Base-by-base conservation (phyloP, 2,888 invertebrate genomes). In the Platypus cylindrus region DNA sequence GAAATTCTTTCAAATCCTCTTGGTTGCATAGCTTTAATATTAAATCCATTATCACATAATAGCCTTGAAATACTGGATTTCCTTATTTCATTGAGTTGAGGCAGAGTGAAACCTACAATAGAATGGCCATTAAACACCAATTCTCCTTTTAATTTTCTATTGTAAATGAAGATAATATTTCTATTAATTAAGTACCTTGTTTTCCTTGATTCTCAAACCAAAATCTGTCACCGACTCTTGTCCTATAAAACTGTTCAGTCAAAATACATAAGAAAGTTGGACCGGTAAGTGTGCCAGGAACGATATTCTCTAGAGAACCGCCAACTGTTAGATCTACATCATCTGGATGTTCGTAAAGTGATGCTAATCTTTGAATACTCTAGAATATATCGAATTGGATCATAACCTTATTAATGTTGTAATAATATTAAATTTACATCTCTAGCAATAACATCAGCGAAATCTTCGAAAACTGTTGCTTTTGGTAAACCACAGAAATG, bases 281-380 rank as follows among this genome's bases (percentile, higher is more conserved):
- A 0, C 93, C 91, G 0, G 81, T 71, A 29, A 82, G 66, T 0
- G 87, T 75, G 1, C 81, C 86, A 0, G 74, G 72, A 1, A 86
- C 78, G 37, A 78, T 77, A 1, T 62, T 61, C 60, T 93, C 93
- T 32, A 89, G 56, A 0, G 86, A 75, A 1, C 81, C 90, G 1
- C 80, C 93, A 5, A 89, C 82, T 9, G 83, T 84, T 36, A 91
- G 58, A 48, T 93, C 91, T 2, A 93, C 80, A 57, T 91, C 90
- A 34, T 83, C 77, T 0, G 77, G 76, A 28, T 68, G 68, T 39
- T 72, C 74, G 60, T 85, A 86, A 1, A 83, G 53, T 0, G 62
- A 52, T 39, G 71, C 60, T 7, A 87, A 62, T 41, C 73, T 70
- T 37, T 68, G 62, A 22, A 86, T 71, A 48, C 77, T 74, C 79